Base-by-base conservation (phyloP, 1,140 invertebrate species). In the Pogonomyrmex barbatus region DNA sequence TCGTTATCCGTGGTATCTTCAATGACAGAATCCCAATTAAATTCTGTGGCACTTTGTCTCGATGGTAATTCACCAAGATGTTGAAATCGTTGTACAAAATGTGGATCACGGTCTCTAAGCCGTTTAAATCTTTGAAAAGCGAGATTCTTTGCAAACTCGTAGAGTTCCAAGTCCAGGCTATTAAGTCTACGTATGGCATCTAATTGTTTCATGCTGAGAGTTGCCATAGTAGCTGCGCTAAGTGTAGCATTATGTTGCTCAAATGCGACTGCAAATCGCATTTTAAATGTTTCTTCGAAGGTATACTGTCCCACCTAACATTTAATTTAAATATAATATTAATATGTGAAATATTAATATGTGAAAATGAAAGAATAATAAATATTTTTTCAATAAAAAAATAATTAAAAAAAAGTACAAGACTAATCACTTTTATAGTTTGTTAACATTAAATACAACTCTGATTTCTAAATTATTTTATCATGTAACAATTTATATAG, bases 211-310 rank as follows among this genome's bases (percentile, higher is more conserved):
- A 96, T 93, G 54, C 96, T 96, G 65, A 99, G 95, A 63, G 96
- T 97, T 24, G 96, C 96, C 92, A 98, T 96, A 68, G 97, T 98
- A 67, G 96, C 96, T 92, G 96, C 97, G 30, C 98, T 98, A 71
- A 98, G 96, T 0, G 98, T 98, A 82, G 98, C 96, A 95, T 99
- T 99, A 93, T 98, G 97, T 93, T 99, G 98, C 89, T 97, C 97
- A 94, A 99, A 98, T 39, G 97, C 97, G 89, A 98, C 96, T 62
- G 97, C 97, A 95, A 99, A 99, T 90, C 97, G 96, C 91, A 99
- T 96, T 93, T 98, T 97, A 94, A 99, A 99, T n/a, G 98, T 99
- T 95, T 98, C 97, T 94, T 99, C 99, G 95, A 99, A 99, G 56
- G 99, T 97, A 93, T 98, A 98, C 94, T 99, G 99, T 45, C 98